phyloP scores from a whole-genome alignment of 1,140 invertebrate species.

The Acromyrmex charruanus region DNA sequence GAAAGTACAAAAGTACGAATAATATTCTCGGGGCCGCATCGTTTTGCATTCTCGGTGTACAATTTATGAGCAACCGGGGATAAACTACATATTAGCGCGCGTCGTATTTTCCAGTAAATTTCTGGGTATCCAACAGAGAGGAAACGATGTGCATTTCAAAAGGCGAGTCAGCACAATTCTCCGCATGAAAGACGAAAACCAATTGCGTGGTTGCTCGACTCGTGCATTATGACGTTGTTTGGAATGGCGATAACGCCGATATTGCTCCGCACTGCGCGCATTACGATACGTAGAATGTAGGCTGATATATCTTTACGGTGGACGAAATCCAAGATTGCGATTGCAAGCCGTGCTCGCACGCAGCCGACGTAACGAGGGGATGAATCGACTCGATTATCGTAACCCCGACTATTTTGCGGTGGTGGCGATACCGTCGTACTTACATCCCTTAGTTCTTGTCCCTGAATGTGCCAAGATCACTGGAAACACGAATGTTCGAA shows the following conservation, averaged over 20 bases:
- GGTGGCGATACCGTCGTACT: not conserved
- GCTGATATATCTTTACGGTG: slow-evolving; percentile 48
- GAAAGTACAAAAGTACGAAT: slow-evolving; percentile 34
- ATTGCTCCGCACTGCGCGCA: not conserved
- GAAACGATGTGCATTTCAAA: slow-evolving; percentile 20
- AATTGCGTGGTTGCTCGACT: slow-evolving; percentile 12
- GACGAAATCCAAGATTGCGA: slow-evolving; percentile 49
- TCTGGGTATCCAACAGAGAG: not conserved
- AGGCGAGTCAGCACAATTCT: slow-evolving; percentile 23
- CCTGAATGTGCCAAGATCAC: slow-evolving; percentile 1
- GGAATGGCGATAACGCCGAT: slow-evolving; percentile 34
- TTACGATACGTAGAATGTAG: not conserved
- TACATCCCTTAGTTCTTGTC: slow-evolving; percentile 12
- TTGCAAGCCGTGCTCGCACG: slow-evolving; percentile 33
- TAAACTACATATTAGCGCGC: slow-evolving; percentile 7
- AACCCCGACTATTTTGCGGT: not conserved
- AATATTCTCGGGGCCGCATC: slow-evolving; percentile 5
- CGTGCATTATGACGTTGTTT: slow-evolving; percentile 37
- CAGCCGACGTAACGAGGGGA: slow-evolving; percentile 35
- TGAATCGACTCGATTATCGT: slow-evolving; percentile 40
- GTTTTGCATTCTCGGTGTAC: slow-evolving; percentile 26
- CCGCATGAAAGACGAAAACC: not conserved
- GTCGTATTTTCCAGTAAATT: slow-evolving; percentile 26
- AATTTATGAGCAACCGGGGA: slow-evolving; percentile 15
- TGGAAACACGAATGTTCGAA: slow-evolving; percentile 22